Conservation (phyloP, 2,888 invertebrate genomes). For the Mantis religiosa region DNA sequence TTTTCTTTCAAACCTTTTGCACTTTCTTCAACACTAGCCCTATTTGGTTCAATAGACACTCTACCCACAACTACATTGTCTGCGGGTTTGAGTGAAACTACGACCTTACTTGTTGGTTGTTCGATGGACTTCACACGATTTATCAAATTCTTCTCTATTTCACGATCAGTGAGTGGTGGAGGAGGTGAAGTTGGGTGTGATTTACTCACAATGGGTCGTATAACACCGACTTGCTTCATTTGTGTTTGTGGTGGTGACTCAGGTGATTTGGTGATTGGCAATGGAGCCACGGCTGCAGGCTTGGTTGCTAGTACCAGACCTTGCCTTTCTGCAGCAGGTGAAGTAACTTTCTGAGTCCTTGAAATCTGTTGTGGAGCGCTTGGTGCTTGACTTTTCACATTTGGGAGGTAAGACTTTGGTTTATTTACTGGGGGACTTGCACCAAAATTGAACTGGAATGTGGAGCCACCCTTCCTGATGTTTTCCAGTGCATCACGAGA, state of each 20-base stretch:
- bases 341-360: not conserved
- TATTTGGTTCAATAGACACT: slow-evolving; percentile 44
- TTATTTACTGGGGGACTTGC: slow-evolving; percentile 32
- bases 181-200: slow-evolving; percentile 9
- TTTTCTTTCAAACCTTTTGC: slow-evolving; percentile 20
- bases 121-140: slow-evolving; percentile 60
- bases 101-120: slow-evolving; percentile 45
- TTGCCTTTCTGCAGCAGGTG: not conserved
- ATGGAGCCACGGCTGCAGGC: not conserved
- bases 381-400: slow-evolving; percentile 25
- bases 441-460: slow-evolving; percentile 58
- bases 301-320: not conserved
- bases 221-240: slow-evolving; percentile 52
- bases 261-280: not conserved
- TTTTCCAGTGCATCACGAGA: slow-evolving; percentile 61
- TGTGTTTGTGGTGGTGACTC: slow-evolving; percentile 33
- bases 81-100: slow-evolving; percentile 23
- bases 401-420: slow-evolving; percentile 34
- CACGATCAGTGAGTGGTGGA: slow-evolving; percentile 52
- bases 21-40: slow-evolving; percentile 24
- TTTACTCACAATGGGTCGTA: slow-evolving; percentile 44
- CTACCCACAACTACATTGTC: slow-evolving; percentile 24
- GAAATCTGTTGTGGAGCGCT: not conserved
- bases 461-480: slow-evolving; percentile 64
- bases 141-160: slow-evolving; percentile 65